Evolutionary conservation across 2,113 vertebrate species (phyloP), one percentile per base, ranked within the genome.

Genomic region (Istiophorus platypterus): DNA sequence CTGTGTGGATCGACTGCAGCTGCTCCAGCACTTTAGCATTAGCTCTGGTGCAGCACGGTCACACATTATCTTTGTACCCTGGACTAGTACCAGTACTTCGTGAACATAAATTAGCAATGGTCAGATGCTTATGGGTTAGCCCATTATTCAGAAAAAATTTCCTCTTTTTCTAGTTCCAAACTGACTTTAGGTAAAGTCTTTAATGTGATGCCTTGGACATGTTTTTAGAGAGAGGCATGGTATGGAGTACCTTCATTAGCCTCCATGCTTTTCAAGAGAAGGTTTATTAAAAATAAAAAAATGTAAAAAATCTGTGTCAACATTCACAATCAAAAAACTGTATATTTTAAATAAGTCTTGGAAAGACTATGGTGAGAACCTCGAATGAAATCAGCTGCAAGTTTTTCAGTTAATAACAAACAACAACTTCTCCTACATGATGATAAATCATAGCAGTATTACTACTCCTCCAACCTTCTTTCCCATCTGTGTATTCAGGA

Each of bases 31-130:
- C 41, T n/a, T n/a, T n/a, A 72, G 72, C 8, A 8, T 37, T 0
- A 52, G 67, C 42, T 75, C 22, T 81, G 58, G 59, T 47, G n/a
- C 61, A 66, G 34, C 63, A 47, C 18, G 5, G 10, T n/a, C 26
- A 54, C 34, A 9, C 42, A 70, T 80, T 24, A 75, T 58, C 61
- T 34, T 52, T 56, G 42, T 42, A 61, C 34, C 26, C 42, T 39
- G 37, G 54, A 47, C 54, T 47, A 73, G 41, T 15, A 17, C n/a
- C 22, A 27, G 12, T 8, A 18, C 17, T 18, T 3, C n/a, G n/a
- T 27, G 52, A n/a, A 49, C 57, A 51, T 41, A 67, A 67, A 39
- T 18, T 47, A 47, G 29, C 72, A 22, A 39, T 68, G 41, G 27
- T 22, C 64, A 39, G 29, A 52, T 29, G 29, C 29, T 27, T 2